Conservation (phyloP, 2,113 vertebrate species). For the Acinonyx jubatus region DNA sequence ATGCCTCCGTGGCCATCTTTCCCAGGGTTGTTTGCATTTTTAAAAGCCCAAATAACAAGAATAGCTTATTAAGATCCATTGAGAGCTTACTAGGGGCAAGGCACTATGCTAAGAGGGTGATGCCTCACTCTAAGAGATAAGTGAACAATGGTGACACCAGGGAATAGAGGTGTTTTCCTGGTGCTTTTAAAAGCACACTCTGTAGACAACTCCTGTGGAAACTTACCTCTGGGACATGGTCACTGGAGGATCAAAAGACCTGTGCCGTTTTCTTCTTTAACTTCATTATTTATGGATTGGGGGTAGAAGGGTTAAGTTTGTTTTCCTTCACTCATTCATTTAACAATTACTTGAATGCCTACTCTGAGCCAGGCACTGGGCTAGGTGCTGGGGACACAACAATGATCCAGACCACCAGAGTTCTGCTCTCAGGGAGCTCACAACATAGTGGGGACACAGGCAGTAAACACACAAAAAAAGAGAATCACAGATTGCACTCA, state of each 20-base stretch:
- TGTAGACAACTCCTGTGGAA: background rate
- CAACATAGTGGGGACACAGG: background rate
- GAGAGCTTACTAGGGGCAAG: background rate
- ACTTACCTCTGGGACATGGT: background rate
- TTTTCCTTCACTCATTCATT: background rate
- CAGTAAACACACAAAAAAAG: background rate
- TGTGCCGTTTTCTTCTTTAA: background rate
- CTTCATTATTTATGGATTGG: background rate
- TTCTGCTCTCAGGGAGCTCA: background rate
- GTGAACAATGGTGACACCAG: background rate
- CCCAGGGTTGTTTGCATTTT: background rate
- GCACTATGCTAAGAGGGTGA: background rate
- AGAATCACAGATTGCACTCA: background rate
- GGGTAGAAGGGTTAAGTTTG: background rate
- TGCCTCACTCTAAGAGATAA: background rate
- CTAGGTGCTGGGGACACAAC: background rate
- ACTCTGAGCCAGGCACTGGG: background rate
- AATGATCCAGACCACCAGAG: background rate
- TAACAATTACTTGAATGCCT: background rate
- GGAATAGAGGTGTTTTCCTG: background rate
- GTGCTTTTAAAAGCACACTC: background rate
- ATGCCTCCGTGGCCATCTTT: background rate
- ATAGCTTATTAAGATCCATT: background rate
- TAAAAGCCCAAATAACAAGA: background rate
- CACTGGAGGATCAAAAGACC: background rate